Conservation (phyloP, 2,888 invertebrate genomes). For the Drosophila lutescens region DNA sequence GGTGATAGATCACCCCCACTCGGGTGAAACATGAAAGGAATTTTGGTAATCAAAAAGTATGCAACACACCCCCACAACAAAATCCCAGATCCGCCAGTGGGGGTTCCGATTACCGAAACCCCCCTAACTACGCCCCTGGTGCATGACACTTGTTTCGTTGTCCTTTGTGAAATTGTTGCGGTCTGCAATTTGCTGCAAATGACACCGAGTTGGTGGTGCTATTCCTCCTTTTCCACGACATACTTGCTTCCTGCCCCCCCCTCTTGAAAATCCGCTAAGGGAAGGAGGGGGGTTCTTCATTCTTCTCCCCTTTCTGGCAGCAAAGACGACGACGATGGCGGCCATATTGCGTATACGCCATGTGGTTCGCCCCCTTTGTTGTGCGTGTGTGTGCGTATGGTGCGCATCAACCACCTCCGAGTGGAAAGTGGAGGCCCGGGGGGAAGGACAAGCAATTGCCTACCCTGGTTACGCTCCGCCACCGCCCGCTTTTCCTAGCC, state of each 20-base stretch:
- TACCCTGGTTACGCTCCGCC: slow-evolving; percentile 41
- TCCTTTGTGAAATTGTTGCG: slow-evolving; percentile 81
- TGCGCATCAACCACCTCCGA: slow-evolving; percentile 70
- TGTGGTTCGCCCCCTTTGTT: slow-evolving; percentile 17
- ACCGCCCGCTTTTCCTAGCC: not conserved
- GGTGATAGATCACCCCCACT: no score
- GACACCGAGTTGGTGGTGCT: slow-evolving; percentile 65
- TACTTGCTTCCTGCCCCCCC: not conserved
- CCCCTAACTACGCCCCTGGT: not conserved
- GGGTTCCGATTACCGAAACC: no score
- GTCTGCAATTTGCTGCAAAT: slow-evolving; percentile 82
- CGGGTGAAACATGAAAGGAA: no score
- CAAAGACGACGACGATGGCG: slow-evolving; percentile 49
- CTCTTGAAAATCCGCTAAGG: no score
- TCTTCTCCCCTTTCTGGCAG: not conserved
- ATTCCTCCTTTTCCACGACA: not conserved
- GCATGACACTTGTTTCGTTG: slow-evolving; percentile 42
- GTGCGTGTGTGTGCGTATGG: slow-evolving; percentile 54
- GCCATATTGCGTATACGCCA: slow-evolving; percentile 61
- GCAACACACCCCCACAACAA: no score
- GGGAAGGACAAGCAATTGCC: slow-evolving; percentile 58
- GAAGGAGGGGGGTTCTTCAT: no score
- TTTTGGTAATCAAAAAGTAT: no score
- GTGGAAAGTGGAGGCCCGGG: slow-evolving; percentile 2
- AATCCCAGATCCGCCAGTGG: no score